A percentile compares a stretch with the other conserved stretches of the same genome.
phyloP scores from a whole-genome alignment of 2,888 invertebrate species.

The Tigriopus californicus region DNA sequence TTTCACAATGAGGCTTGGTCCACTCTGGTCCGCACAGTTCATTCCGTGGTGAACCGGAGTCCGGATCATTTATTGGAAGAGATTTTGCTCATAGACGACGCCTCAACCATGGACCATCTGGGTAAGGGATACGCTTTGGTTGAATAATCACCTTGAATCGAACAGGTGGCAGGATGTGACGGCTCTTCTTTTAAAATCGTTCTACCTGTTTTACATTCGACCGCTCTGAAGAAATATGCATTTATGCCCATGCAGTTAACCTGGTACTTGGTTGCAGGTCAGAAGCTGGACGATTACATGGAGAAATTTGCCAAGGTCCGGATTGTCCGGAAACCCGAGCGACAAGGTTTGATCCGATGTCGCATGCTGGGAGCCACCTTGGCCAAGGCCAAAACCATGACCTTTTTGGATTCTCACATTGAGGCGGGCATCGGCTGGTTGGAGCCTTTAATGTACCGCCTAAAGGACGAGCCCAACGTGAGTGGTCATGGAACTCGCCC shows the following conservation, averaged over 20 bases:
- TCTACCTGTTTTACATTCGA: too few species aligned
- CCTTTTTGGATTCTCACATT: constrained; percentile 15
- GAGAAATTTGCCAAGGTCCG: background rate
- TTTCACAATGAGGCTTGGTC: constrained; percentile 13
- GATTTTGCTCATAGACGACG: constrained; percentile 7
- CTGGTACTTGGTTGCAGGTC: background rate
- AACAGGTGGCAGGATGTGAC: too few species aligned
- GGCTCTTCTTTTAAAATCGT: too few species aligned
- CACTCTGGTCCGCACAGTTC: background rate
- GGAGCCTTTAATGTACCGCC: constrained; percentile 3
- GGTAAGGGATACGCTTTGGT: background rate
- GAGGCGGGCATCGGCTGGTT: constrained; percentile 14
- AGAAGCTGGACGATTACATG: constrained; percentile 7
- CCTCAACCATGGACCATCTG: background rate
- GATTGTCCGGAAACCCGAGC: constrained; percentile 1
- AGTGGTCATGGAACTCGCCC: too few species aligned
- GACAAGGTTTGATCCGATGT: constrained; percentile 14
- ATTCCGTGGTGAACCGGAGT: constrained; percentile 3
- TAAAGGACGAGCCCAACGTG: background rate
- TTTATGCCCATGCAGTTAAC: too few species aligned
- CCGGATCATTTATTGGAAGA: background rate
- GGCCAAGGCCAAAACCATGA: constrained; percentile 4
- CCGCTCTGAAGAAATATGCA: too few species aligned
- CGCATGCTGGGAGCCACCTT: constrained; percentile 7
- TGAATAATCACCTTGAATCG: too few species aligned